Conservation (phyloP, 2,797 vertebrate genomes). For the Chelon auratus region DNA sequence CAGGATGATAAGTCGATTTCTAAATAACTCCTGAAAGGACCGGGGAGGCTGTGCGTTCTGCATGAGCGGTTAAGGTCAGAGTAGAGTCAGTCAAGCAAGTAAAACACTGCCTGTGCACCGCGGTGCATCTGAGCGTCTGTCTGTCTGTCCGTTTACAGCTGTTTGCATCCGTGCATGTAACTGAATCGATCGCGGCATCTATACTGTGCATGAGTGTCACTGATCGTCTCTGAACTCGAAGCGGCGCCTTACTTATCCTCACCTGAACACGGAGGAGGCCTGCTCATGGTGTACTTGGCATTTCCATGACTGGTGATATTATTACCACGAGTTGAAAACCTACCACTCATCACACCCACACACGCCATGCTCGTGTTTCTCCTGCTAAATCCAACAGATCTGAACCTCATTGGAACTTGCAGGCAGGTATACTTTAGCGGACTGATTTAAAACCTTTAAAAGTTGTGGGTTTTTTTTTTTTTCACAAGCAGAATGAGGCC, state of each 20-base stretch:
- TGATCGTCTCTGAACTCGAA: constrained; percentile 54
- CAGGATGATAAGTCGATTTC: constrained; percentile 73
- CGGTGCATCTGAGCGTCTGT: constrained; percentile 7
- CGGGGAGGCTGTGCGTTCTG: constrained; percentile 37
- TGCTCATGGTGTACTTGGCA: constrained; percentile 11
- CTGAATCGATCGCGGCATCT: constrained; percentile 58
- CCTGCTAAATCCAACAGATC: constrained; percentile 28
- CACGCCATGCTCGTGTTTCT: constrained; percentile 7
- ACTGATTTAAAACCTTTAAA: constrained; percentile 18
- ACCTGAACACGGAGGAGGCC: constrained; percentile 25
- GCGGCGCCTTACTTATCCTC: constrained; percentile 39
- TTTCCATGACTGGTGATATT: constrained; percentile 18
- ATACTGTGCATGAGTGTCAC: constrained; percentile 45
- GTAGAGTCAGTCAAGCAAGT: constrained; percentile 43
- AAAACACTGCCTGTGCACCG: constrained; percentile 18
- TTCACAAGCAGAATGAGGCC: constrained; percentile 36
- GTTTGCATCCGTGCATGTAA: constrained; percentile 40
- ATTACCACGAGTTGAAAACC: constrained; percentile 19
- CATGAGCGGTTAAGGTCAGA: constrained; percentile 68
- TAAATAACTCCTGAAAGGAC: constrained; percentile 71
- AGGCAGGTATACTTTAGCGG: constrained; percentile 13
- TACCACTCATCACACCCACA: constrained; percentile 23
- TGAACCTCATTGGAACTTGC: constrained; percentile 6
- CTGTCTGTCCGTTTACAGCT: constrained; percentile 46
- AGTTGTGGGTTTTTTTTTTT: not conserved